A percentile compares a stretch with the other conserved stretches of the same genome.
These are phyloP conservation scores for Lasioglossum oenotherae DNA, from an alignment of 2,888 invertebrate species.

Conservation along the genomic window DNA sequence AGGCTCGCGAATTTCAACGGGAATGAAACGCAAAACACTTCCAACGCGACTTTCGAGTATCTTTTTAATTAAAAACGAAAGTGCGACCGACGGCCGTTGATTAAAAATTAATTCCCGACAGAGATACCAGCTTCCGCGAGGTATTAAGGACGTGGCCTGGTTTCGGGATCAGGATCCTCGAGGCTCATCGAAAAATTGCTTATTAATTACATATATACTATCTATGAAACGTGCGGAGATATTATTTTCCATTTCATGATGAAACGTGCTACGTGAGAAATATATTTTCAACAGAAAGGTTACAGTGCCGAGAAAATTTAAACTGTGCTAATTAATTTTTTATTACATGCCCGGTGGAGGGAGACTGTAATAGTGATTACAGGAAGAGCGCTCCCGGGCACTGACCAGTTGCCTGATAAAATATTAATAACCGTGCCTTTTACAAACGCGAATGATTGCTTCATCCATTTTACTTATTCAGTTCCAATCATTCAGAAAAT, in stretches of 20 bases:
- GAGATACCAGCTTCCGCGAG: background rate
- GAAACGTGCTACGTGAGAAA: background rate
- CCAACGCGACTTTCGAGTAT: background rate
- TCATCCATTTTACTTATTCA: background rate
- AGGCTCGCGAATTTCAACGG: background rate
- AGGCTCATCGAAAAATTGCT: background rate
- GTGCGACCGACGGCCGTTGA: background rate
- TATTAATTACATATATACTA: background rate
- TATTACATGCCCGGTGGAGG: background rate
- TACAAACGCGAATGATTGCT: background rate
- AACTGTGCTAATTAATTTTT: background rate
- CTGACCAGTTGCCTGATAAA: background rate
- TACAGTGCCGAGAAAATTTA: background rate
- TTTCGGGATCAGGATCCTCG: background rate
- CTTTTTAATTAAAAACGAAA: slow-evolving; percentile 1
- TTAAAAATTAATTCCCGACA: slow-evolving; percentile 4
- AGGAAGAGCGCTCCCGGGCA: background rate
- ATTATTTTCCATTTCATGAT: background rate
- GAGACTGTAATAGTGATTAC: background rate
- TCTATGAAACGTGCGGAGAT: background rate
- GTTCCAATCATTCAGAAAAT: background rate
- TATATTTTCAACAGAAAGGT: background rate
- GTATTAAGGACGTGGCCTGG: background rate
- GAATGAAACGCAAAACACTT: background rate
- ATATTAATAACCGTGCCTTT: background rate